Conservation (phyloP, 1,140 invertebrate species). For the Drosophila sproati region DNA sequence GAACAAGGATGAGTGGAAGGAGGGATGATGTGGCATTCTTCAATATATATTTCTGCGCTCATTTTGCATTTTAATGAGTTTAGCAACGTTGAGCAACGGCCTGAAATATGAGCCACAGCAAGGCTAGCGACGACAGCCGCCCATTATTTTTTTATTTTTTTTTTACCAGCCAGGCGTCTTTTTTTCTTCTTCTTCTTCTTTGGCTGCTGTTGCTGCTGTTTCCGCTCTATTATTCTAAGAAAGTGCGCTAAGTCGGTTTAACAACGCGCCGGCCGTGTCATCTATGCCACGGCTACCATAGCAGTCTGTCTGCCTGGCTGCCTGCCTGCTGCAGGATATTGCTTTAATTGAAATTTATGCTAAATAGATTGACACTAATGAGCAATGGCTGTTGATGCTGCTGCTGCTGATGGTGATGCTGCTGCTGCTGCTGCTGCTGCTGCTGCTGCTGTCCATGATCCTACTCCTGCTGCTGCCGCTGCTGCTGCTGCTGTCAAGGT, state of each 20-base stretch:
- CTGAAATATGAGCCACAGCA: constrained; percentile 62
- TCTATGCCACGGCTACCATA: neutral
- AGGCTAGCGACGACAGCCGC: constrained; percentile 24
- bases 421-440: neutral
- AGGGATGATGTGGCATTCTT: constrained; percentile 15
- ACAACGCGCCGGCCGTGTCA: constrained; percentile 33
- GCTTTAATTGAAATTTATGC: constrained; percentile 83
- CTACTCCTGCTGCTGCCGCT: neutral
- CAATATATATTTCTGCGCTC: constrained; percentile 60
- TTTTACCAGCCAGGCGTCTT: constrained; percentile 32
- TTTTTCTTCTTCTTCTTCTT: neutral
- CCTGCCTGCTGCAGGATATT: constrained; percentile 70
- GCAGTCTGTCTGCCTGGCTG: constrained; percentile 2
- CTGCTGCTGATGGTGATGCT: neutral
- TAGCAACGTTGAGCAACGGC: constrained; percentile 20
- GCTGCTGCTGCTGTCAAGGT: constrained; percentile 12
- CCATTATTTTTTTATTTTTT: constrained; percentile 66
- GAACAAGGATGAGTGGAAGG: neutral
- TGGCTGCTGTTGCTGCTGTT: neutral
- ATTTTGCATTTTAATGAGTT: constrained; percentile 83
- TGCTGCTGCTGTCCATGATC: neutral
- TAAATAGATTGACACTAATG: constrained; percentile 83
- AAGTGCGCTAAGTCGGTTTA: constrained; percentile 62
- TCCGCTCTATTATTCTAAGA: constrained; percentile 53
- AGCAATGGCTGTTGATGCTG: constrained; percentile 65